Conservation (phyloP, 2,113 vertebrate species). For the Monopterus albus region DNA sequence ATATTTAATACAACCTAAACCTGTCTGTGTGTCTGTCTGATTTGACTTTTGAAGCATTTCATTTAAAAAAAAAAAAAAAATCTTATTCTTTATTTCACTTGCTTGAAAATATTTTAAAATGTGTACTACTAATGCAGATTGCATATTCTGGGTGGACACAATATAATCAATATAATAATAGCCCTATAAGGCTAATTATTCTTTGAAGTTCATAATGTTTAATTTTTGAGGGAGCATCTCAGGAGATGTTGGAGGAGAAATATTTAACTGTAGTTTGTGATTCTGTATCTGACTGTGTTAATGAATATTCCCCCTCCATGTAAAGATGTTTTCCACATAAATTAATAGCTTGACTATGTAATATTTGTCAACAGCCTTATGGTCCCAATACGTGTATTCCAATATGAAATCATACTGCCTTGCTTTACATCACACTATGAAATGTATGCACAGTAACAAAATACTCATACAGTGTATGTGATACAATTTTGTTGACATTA, state of each 20-base stretch:
- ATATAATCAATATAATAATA: background rate
- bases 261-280: background rate
- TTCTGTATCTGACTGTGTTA: background rate
- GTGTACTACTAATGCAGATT: background rate
- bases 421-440: background rate
- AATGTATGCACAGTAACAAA: too few relatives aligned
- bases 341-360: background rate
- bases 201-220: background rate
- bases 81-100: too few relatives aligned
- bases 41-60: constrained; percentile 17
- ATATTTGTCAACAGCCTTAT: too few relatives aligned
- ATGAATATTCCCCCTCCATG: constrained; percentile 2
- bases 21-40: constrained; percentile 65
- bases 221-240: too few relatives aligned
- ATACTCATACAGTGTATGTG: too few relatives aligned
- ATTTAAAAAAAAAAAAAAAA: too few relatives aligned
- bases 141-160: background rate
- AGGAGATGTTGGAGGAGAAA: background rate
- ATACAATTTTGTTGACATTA: too few relatives aligned
- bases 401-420: background rate
- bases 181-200: background rate
- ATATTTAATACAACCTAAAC: constrained; percentile 85
- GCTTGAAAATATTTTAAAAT: background rate
- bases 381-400: background rate
- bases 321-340: background rate